A percentile compares a stretch with the other conserved stretches of the same genome.
These are phyloP conservation scores for Mesitornis unicolor DNA, from an alignment of 2,113 vertebrate genomes.

Conservation along the genomic window DNA sequence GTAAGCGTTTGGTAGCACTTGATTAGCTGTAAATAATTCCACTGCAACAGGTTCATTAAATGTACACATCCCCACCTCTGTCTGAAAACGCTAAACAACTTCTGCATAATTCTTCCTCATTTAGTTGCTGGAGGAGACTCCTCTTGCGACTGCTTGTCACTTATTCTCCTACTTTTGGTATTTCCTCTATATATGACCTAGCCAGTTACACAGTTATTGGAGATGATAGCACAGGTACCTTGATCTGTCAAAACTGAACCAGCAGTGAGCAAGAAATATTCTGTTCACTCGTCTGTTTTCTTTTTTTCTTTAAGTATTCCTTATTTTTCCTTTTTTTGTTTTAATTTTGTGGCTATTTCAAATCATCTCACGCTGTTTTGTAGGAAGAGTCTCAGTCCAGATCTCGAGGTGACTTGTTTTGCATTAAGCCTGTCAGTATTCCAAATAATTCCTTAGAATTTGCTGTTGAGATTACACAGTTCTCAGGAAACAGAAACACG, in stretches of 20 bases:
- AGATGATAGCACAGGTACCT: not conserved
- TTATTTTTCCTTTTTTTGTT: not conserved
- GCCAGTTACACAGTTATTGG: not conserved
- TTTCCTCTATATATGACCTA: not conserved
- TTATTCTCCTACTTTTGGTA: not conserved
- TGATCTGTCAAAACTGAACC: not conserved
- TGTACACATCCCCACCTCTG: not conserved
- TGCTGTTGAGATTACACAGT: not conserved
- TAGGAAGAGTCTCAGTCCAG: not conserved
- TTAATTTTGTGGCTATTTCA: not conserved
- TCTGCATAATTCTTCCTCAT: not conserved
- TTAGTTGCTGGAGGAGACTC: not conserved
- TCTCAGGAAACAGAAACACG: not conserved
- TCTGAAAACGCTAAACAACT: not conserved
- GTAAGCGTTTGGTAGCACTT: not conserved
- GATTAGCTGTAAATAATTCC: not conserved
- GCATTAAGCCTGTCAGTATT: not conserved
- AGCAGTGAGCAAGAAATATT: not conserved
- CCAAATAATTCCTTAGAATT: not conserved
- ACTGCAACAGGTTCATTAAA: not conserved
- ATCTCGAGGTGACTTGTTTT: not conserved
- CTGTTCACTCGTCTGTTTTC: not conserved
- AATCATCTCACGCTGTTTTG: not conserved
- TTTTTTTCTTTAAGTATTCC: not conserved
- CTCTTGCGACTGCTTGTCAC: not conserved